A percentile compares a stretch with the other conserved stretches of the same genome.
Conservation (phyloP, 2,797 vertebrate species). For the Morus bassanus region DNA sequence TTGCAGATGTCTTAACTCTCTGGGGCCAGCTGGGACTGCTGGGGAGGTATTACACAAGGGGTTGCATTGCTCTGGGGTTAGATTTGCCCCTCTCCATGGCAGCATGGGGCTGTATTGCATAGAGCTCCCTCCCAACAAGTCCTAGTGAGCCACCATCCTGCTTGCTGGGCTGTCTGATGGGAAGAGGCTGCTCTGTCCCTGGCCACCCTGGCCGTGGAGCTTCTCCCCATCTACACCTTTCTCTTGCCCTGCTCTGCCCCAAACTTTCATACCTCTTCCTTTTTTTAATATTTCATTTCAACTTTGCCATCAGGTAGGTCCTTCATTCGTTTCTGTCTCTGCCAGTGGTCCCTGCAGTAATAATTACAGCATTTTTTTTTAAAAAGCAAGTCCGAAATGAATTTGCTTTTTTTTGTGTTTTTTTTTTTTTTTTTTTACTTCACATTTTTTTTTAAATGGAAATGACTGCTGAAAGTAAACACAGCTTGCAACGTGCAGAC, state of each 20-base stretch:
- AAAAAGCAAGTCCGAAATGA: slow-evolving; percentile 54
- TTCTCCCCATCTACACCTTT: not conserved
- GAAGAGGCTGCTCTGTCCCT: not conserved
- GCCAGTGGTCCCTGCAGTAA: not conserved
- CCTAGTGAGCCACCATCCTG: not conserved
- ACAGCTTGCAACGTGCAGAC: slow-evolving; percentile 58
- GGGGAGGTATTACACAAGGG: not conserved
- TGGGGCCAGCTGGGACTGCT: not conserved
- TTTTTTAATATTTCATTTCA: not conserved
- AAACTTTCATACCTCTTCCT: not conserved
- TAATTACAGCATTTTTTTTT: not conserved
- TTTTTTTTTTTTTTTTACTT: not conserved
- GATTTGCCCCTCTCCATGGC: not conserved
- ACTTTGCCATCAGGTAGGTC: not conserved
- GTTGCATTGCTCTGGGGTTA: not conserved
- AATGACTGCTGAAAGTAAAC: slow-evolving; percentile 65
- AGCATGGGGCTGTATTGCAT: not conserved
- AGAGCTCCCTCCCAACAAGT: not conserved
- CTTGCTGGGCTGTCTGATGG: not conserved
- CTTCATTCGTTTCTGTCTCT: not conserved
- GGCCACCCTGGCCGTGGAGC: not conserved
- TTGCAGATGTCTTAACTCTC: not conserved
- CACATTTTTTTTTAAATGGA: slow-evolving; percentile 28
- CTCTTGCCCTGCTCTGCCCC: not conserved
- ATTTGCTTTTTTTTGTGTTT: not conserved